A percentile compares a stretch with the other conserved stretches of the same genome.
Evolutionary conservation across 2,888 invertebrate genomes (phyloP).

Genomic region (Didymodactylos carnosus): DNA sequence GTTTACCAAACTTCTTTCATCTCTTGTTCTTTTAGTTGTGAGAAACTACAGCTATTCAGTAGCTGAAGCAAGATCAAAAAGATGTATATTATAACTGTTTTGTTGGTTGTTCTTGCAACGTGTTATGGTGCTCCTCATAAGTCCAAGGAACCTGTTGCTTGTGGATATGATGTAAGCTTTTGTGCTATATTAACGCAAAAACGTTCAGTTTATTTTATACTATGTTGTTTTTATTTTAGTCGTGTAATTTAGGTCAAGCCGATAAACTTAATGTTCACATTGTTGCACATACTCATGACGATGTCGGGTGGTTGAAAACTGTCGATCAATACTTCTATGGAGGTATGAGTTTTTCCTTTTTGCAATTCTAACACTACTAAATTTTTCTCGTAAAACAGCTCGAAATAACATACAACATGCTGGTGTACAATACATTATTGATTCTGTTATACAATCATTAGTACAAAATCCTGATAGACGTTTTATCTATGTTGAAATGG

Average conservation of each 20-base stretch:
- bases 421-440: neutral
- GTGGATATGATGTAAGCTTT: neutral
- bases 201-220: neutral
- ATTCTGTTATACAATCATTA: slow-evolving; percentile 48
- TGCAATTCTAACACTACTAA: neutral
- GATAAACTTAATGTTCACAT: slow-evolving; percentile 58
- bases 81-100: too few relatives aligned
- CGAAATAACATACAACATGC: neutral
- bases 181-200: neutral
- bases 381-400: slow-evolving; percentile 19
- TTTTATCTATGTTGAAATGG: slow-evolving; percentile 71
- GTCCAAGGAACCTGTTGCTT: neutral
- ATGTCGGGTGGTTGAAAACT: slow-evolving; percentile 81
- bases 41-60: too few relatives aligned
- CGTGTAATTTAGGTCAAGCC: slow-evolving; percentile 15
- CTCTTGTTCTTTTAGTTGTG: too few relatives aligned
- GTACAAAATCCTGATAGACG: slow-evolving; percentile 45
- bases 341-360: neutral
- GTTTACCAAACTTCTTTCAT: too few relatives aligned
- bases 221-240: neutral
- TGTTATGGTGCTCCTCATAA: neutral
- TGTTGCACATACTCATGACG: slow-evolving; percentile 68
- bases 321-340: slow-evolving; percentile 72
- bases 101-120: neutral
- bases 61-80: too few relatives aligned